Evolutionary conservation across 2,113 vertebrate species (phyloP), one percentile per base, ranked within the genome.

Genomic region (Lutjanus erythropterus): DNA sequence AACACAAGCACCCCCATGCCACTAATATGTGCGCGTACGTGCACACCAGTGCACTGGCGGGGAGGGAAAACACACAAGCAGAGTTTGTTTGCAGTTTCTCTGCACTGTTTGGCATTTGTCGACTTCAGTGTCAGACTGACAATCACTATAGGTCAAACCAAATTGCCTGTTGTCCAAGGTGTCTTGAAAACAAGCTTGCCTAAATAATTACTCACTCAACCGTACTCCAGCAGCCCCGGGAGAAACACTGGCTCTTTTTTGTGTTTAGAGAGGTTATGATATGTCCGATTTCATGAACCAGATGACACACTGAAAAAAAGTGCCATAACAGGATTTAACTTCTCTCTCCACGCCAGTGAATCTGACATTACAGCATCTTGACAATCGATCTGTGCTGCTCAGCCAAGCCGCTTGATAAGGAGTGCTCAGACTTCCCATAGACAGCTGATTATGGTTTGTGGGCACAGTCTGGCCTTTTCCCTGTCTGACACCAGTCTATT

Each of bases 21-120:
- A 9, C 16, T 41, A 25, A 75, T 46, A 5, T 59, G 49, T 33
- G 55, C 27, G 27, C 5, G 29, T 35, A 23, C 44, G 15, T 7
- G n/a, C 62, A 59, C 21, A 27, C 62, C 19, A 5, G 47, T 23
- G 56, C 53, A 35, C 31, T 11, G 4, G 25, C 58, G 49, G 39
- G 74, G 47, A 74, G 16, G 66, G 14, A 42, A 78, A 44, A 78
- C 75, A 70, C 77, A 80, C 33, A 3, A 21, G 56, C 31, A 19
- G 41, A 76, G 77, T 84, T 75, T 86, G 81, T 87, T 92, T 88
- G 84, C 64, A 11, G 59, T 59, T 66, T 87, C 80, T 77, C 31
- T 55, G 55, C 78, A 31, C 67, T 73, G 74, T 86, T 86, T 89
- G 88, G 79, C 84, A 89, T 91, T 85, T 89, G 84, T 85, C 29